Percentiles rank a stretch among this genome's conserved stretches.
Evolutionary conservation across 2,888 invertebrate genomes (phyloP).

Genomic region (Apamea anceps): DNA sequence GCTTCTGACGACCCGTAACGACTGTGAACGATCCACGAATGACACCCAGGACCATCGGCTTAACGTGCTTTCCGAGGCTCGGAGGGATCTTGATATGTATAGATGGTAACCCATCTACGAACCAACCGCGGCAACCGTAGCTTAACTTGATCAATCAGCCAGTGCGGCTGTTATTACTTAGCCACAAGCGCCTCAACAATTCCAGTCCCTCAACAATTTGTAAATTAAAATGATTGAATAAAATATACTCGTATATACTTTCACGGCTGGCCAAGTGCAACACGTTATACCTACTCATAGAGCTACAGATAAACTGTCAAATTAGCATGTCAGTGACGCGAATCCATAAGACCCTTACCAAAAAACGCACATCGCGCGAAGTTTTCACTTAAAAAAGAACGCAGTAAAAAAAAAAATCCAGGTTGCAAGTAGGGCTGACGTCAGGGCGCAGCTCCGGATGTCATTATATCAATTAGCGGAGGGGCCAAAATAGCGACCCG

Average conservation of each 20-base stretch:
- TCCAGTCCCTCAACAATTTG: neutral
- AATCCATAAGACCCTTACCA: neutral
- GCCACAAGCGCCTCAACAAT: too few species aligned
- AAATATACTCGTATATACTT: neutral
- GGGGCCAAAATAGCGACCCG: slow-evolving; percentile 13
- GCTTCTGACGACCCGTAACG: too few species aligned
- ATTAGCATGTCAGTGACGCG: neutral
- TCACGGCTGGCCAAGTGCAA: neutral
- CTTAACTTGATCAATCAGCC: too few species aligned
- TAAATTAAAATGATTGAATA: neutral
- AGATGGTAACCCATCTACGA: too few species aligned
- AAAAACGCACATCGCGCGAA: neutral
- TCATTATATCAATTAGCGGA: slow-evolving; percentile 21
- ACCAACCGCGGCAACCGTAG: too few species aligned
- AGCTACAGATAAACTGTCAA: neutral
- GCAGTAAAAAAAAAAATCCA: neutral
- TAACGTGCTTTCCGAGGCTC: too few species aligned
- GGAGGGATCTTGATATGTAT: too few species aligned
- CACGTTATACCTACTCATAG: neutral
- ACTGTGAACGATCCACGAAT: too few species aligned
- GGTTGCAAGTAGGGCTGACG: neutral
- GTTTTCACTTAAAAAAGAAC: neutral
- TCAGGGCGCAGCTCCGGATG: neutral
- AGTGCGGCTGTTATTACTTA: too few species aligned
- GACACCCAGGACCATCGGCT: too few species aligned